A percentile compares a stretch with the other conserved stretches of the same genome.
These are phyloP conservation scores for Eupsilia transversa DNA, from an alignment of 2,888 invertebrate genomes.

Conservation along the genomic window DNA sequence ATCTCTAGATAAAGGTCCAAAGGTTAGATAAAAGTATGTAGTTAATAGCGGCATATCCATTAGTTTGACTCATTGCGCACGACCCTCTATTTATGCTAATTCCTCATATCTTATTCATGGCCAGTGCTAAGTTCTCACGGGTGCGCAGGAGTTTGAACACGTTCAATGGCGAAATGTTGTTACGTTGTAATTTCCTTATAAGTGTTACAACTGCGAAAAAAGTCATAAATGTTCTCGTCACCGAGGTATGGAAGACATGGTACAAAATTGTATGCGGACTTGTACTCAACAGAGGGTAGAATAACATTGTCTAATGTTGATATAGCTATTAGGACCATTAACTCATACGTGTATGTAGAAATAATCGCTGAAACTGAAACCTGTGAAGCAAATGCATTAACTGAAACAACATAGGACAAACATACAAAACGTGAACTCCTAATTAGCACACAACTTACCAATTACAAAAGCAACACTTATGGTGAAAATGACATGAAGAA, in stretches of 20 bases:
- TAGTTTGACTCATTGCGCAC: conserved; percentile 51
- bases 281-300: neutral
- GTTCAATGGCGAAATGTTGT: conserved; percentile 60
- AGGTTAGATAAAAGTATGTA: conserved; percentile 18
- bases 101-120: conserved; percentile 62
- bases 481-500: neutral
- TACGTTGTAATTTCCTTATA: conserved; percentile 60
- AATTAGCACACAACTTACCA: neutral
- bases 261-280: neutral
- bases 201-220: conserved; percentile 60
- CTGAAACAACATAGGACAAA: neutral
- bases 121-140: conserved; percentile 64
- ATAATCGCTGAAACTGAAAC: neutral
- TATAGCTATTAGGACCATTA: neutral
- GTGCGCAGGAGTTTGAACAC: conserved; percentile 55
- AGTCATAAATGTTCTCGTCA: conserved; percentile 37
- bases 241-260: neutral
- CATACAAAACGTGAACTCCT: neutral
- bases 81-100: conserved; percentile 64
- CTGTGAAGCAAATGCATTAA: neutral
- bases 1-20: neutral
- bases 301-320: neutral
- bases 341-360: neutral
- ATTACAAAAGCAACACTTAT: neutral
- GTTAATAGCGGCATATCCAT: conserved; percentile 44